phyloP scores from a whole-genome alignment of 2,113 vertebrate genomes.

The Galemys pyrenaicus region DNA sequence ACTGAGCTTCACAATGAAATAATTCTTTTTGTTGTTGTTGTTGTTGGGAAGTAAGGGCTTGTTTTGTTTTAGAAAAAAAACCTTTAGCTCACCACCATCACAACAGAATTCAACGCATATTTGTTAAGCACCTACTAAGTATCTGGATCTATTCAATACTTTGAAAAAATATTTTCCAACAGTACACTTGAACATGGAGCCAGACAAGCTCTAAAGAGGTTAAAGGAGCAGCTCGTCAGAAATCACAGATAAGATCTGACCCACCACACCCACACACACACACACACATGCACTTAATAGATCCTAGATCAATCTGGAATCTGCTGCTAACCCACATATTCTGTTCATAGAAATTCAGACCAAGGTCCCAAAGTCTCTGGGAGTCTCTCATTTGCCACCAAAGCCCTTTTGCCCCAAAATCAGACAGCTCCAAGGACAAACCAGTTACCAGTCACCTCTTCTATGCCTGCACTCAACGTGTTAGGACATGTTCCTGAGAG shows the following conservation, averaged over 20 bases:
- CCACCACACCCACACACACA: neutral
- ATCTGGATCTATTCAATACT: neutral
- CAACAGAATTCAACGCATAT: constrained; percentile 50
- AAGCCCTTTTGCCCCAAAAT: neutral
- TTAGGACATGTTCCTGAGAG: constrained; percentile 51
- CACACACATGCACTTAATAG: neutral
- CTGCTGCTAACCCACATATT: neutral
- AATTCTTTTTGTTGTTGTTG: constrained; percentile 64
- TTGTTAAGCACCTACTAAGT: constrained; percentile 8
- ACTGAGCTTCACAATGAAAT: constrained; percentile 54
- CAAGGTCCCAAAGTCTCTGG: neutral
- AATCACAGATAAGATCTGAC: neutral
- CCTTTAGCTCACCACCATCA: constrained; percentile 46
- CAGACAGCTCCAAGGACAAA: neutral
- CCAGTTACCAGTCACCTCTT: neutral
- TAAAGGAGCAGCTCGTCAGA: neutral
- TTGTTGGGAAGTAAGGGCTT: constrained; percentile 25
- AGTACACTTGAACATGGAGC: neutral
- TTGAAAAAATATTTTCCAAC: neutral
- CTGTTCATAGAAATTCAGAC: neutral
- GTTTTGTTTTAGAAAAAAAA: neutral
- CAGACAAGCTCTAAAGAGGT: too few relatives aligned
- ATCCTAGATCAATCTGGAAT: neutral
- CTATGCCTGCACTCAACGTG: constrained; percentile 21
- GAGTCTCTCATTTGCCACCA: neutral